Evolutionary conservation across 2,888 invertebrate genomes (phyloP), one percentile per base, ranked within the genome.

Genomic region (Bellardia pandia): DNA sequence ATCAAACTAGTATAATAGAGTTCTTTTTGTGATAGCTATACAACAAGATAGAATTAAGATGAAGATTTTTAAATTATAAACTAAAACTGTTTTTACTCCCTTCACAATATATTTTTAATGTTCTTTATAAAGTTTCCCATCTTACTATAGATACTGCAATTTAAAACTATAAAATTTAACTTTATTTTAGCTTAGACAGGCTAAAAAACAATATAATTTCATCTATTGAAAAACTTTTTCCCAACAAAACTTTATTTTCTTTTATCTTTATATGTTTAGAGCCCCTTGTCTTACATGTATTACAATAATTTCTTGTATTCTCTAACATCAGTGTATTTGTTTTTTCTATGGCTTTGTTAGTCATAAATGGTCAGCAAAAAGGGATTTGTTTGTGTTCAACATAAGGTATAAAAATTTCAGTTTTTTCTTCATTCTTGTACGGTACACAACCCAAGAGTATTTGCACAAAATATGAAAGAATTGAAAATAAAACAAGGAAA

Each of bases 321-420:
- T 71, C 13, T 40, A n/a, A 48, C 6, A 42, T 42, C 14, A 42
- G 8, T 71, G 37, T 2, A 48, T 16, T 77, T 71, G 37, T 2
- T 58, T 16, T 77, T 40, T 37, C 9, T 45, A 3, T 45, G 45
- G 0, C 14, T 37, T 77, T 42, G 3, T 5, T 30, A 58, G 23
- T 58, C 56, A 84, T 72, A 66, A 79, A 56, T 68, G 78, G 78
- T 74, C 78, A 79, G 79, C 75, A 79, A 75, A 75, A 58, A 74
- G 60, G 74, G 60, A 84, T 74, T 78, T 85, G 72, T 68, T 78
- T 56, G 23, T 40, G 13, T 45, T 30, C 23, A 68, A 51, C 40
- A 42, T 30, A 37, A 62, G 45, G 40, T 37, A 23, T 16, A 74
- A 14, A 14, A 66, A 51, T 37, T 7, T 7, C 9, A 40, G 8